phyloP scores from a whole-genome alignment of 1,140 invertebrate genomes.

The Popillia japonica region DNA sequence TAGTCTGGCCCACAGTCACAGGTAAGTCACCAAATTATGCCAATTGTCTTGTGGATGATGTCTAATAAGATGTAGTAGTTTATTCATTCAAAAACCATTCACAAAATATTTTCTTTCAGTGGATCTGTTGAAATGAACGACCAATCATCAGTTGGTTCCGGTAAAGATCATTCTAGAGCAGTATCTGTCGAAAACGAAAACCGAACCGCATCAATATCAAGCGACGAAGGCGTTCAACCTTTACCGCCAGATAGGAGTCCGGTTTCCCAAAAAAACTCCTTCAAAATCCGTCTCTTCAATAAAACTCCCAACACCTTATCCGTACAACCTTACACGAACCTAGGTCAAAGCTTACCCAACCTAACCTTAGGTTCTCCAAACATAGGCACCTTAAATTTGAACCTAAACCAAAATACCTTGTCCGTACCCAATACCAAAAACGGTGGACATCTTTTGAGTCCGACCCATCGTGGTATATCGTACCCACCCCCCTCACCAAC shows the following conservation, averaged over 20 bases:
- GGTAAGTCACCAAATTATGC: slow-evolving; percentile 53
- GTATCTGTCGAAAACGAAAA: slow-evolving; percentile 64
- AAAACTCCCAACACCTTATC: slow-evolving; percentile 77
- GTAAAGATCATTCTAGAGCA: slow-evolving; percentile 59
- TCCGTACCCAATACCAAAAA: slow-evolving; percentile 64
- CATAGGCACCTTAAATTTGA: slow-evolving; percentile 61
- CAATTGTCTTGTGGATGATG: background rate
- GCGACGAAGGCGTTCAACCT: slow-evolving; percentile 62
- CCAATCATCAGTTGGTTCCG: slow-evolving; percentile 57
- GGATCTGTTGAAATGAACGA: slow-evolving; percentile 80
- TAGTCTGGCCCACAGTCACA: slow-evolving; percentile 72
- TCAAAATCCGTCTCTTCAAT: slow-evolving; percentile 57
- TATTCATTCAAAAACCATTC: background rate
- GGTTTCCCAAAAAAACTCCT: slow-evolving; percentile 57
- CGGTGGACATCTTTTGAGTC: slow-evolving; percentile 63
- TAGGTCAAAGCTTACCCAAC: slow-evolving; percentile 79
- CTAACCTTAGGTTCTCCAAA: slow-evolving; percentile 67
- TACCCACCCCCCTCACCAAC: slow-evolving; percentile 81
- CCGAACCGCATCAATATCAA: slow-evolving; percentile 65
- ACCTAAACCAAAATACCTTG: slow-evolving; percentile 64
- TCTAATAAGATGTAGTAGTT: too few relatives aligned
- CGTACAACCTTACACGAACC: slow-evolving; percentile 73
- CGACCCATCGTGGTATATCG: slow-evolving; percentile 71
- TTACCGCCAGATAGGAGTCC: slow-evolving; percentile 57
- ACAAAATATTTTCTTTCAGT: slow-evolving; percentile 59